Base-by-base conservation (phyloP, 2,797 vertebrate genomes). In the Sebastes steindachneri region DNA sequence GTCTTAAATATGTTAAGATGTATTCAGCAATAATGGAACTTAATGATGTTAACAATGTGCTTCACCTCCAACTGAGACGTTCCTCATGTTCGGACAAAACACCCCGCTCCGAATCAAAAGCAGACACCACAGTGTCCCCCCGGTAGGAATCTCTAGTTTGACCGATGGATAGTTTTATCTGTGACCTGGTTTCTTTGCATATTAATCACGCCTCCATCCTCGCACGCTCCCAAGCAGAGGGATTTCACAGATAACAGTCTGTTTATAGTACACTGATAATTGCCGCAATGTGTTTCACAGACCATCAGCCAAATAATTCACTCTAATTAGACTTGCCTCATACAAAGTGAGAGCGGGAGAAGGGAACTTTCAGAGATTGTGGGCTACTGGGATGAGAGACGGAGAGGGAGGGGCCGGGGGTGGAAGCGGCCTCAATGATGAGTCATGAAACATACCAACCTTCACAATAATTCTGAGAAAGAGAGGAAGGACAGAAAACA, bases 121-220 rank as follows among this genome's bases (percentile, higher is more conserved):
- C 53, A 33, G 62, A 68, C 21, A 23, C n/a, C 9, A 57, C 48
- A 73, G 68, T 21, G 12, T 37, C 60, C 41, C 63, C 66, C 72
- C 11, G 0, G 62, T 37, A 62, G 66, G 33, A 86, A 67, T 80
- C 25, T 89, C 54, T 68, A 63, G 85, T 88, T 80, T 92, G 91
- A 92, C 93, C 75, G 65, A 54, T 85, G 85, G 85, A 89, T 86
- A 74, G 81, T 89, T 89, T 92, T 89, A 91, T 86, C 79, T 86
- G 76, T 92, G 91, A 93, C 93, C 93, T 92, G 90, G 80, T 94
- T 95, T 95, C 77, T 73, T 83, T 91, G 91, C 88, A 89, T 95
- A 92, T 94, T 94, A 93, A 95, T 94, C 86, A 86, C 31, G 54
- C 82, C 89, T 86, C 85, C 78, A 82, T 85, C 83, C 70, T 80